Evolutionary conservation across 2,888 invertebrate genomes (phyloP), one percentile per base, ranked within the genome.

Genomic region (Embidobia sp.): DNA sequence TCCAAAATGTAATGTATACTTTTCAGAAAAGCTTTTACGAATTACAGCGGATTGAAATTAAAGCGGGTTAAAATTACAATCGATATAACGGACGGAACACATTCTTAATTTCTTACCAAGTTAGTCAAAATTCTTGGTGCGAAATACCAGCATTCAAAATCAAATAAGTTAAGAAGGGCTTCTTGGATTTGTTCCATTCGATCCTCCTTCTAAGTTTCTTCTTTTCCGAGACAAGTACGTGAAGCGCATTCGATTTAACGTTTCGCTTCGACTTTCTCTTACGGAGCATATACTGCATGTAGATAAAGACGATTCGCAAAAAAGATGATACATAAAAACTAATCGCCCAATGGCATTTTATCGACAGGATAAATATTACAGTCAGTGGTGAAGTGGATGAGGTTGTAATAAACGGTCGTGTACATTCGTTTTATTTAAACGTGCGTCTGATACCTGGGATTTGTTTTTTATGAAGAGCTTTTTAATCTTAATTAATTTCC

Each of bases 311-410:
- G 42, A 0, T n/a, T 19, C 19, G 8, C 18, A n/a, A 18, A 44
- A 44, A 44, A 44, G 22, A 44, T 22, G 13, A 44, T 44, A 44
- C 42, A 44, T 44, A 44, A 44, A 44, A 44, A 18, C 42, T 44
- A 44, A 44, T 44, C 22, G 42, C 2, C n/a, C n/a, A n/a, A n/a
- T n/a, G n/a, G n/a, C n/a, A n/a, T n/a, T 42, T 15, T 19, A 19
- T 10, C 19, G 42, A 19, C 42, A 6, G 22, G 42, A 44, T 44
- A 44, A 44, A 44, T 44, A 44, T 44, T 44, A 44, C 19, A 22
- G 42, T 26, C 22, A 7, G 19, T 6, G 22, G 6, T 8, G 22
- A 44, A 22, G 42, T 22, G 11, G 42, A 44, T 22, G 22, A 44
- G 11, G 10, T 3, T 7, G 22, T 44, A 44, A 18, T 40, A 40